A percentile compares a stretch with the other conserved stretches of the same genome.
phyloP scores from a whole-genome alignment of 1,140 invertebrate species.

The Drosophila hydei region DNA sequence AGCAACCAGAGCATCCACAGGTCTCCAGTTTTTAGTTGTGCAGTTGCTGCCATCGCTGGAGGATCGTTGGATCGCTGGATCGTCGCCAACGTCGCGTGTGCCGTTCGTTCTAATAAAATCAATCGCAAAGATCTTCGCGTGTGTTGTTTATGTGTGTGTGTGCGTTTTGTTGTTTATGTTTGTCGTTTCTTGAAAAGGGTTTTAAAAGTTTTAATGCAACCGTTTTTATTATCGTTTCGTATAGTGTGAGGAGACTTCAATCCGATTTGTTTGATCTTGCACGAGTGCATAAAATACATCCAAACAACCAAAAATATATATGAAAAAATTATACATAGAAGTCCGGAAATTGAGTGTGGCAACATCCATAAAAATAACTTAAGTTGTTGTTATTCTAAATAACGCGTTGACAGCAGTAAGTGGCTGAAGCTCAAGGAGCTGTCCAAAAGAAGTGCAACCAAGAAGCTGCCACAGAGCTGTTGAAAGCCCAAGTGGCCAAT shows the following conservation, averaged over 20 bases:
- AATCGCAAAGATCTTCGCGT: slow-evolving; percentile 63
- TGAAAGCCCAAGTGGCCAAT: slow-evolving; percentile 37
- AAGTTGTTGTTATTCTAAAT: slow-evolving; percentile 69
- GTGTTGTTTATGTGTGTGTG: slow-evolving; percentile 38
- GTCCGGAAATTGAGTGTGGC: slow-evolving; percentile 51
- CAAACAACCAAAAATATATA: slow-evolving; percentile 8
- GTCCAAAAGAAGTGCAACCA: slow-evolving; percentile 43
- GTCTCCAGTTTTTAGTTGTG: slow-evolving; percentile 49
- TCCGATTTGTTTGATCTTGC: slow-evolving; percentile 67
- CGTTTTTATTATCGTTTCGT: slow-evolving; percentile 73
- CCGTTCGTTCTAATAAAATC: slow-evolving; percentile 66
- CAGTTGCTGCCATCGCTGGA: slow-evolving; percentile 56
- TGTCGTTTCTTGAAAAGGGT: slow-evolving; percentile 58
- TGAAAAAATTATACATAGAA: slow-evolving; percentile 28
- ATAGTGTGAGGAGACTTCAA: slow-evolving; percentile 50
- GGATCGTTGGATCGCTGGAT: slow-evolving; percentile 45
- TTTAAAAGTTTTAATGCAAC: slow-evolving; percentile 70
- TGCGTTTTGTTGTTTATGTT: slow-evolving; percentile 44
- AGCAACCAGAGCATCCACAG: slow-evolving; percentile 22
- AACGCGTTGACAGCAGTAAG: slow-evolving; percentile 67
- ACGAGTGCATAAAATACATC: slow-evolving; percentile 40
- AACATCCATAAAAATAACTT: slow-evolving; percentile 69
- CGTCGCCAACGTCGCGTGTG: slow-evolving; percentile 52
- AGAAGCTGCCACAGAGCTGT: slow-evolving; percentile 45
- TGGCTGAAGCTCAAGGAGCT: slow-evolving; percentile 62